These are phyloP conservation scores for Laticauda colubrina DNA, from an alignment of 2,113 vertebrate genomes.

Conservation along the genomic window DNA sequence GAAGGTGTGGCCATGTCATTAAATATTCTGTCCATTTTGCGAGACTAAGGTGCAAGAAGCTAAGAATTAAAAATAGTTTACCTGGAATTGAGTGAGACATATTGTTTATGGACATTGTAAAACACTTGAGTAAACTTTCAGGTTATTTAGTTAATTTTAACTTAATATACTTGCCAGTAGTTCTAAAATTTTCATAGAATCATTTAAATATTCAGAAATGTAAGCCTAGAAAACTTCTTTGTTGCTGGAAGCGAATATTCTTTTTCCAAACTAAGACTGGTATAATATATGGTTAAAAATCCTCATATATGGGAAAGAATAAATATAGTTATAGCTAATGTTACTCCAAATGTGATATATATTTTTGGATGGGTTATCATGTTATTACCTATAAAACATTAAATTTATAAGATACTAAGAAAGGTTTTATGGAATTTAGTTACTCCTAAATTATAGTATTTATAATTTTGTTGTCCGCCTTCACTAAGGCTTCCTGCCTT, in stretches of 20 bases:
- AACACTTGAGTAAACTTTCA: neutral
- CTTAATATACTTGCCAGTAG: neutral
- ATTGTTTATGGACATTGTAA: neutral
- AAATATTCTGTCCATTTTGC: neutral
- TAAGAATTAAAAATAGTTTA: neutral
- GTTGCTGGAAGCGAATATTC: neutral
- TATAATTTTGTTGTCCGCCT: too few species aligned
- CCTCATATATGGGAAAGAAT: neutral
- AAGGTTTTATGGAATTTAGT: neutral
- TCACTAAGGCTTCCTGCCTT: too few species aligned
- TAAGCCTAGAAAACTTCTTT: neutral
- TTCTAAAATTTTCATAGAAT: neutral
- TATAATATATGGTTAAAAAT: neutral
- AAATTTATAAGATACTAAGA: neutral
- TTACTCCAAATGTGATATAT: neutral
- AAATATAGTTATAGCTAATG: neutral
- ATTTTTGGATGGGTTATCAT: neutral
- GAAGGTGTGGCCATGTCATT: neutral
- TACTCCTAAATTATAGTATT: neutral
- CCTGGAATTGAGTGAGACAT: neutral
- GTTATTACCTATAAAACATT: neutral
- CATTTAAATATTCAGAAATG: neutral
- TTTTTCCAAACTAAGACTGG: neutral
- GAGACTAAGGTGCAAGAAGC: neutral
- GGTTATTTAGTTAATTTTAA: neutral